Evolutionary conservation across 2,888 invertebrate genomes (phyloP), one percentile per base, ranked within the genome.

Genomic region (Chironomus riparius): DNA sequence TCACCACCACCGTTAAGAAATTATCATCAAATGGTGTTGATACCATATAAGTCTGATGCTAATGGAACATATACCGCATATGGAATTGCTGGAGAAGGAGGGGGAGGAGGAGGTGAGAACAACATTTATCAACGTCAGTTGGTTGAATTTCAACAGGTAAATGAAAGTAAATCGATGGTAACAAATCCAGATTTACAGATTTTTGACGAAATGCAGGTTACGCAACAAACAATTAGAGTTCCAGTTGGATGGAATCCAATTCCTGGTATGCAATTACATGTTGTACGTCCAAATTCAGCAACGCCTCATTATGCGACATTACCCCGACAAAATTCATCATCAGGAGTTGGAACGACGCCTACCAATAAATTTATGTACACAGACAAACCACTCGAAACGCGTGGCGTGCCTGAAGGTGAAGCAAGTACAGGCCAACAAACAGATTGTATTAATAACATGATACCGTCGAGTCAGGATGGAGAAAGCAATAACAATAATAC

Each of bases 331-430:
- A 76, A 76, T 28, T 47, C 47, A 47, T 65, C 74, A 0, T 68
- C 47, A 15, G 70, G 70, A 12, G n/a, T 10, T 22, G 82, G 69
- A 82, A 18, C 13, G 62, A 68, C 21, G 18, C n/a, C 65, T 38
- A 18, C 13, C 18, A 47, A 68, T n/a, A 61, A 75, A 47, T 68
- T 56, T 65, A 50, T 81, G 82, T 71, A 82, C 28, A 22, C 68
- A 15, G 70, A 75, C 22, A 75, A 68, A n/a, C 22, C 68, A 7
- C 12, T 38, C 80, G 78, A 81, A 79, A 91, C 91, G 80, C 86
- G 91, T 28, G 91, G 91, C 1, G 90, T 89, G 2, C 91, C 93
- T 2, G 91, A 91, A 81, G 92, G 91, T 10, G 72, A 72, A 47
- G 89, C 89, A 2, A 90, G 91, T 1, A 89, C 92, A 72, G 90